Evolutionary conservation across 2,797 vertebrate genomes (phyloP), one percentile per base, ranked within the genome.

Genomic region (Esox lucius): DNA sequence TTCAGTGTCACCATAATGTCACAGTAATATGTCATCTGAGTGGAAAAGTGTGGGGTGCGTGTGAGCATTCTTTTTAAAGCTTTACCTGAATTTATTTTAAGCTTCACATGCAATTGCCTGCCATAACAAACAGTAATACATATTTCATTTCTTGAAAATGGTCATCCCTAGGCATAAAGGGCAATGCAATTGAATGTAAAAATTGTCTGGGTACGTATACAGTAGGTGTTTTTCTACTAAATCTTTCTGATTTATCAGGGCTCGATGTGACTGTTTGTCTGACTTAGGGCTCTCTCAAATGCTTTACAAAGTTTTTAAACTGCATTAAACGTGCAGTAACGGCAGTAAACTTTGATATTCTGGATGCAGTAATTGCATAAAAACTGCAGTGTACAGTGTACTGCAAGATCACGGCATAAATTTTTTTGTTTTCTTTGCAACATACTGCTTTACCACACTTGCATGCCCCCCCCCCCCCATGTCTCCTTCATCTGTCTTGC

Each of bases 1-100:
- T 61, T 24, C 56, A 61, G 56, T 61, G 56, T 24, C 22, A 61
- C 22, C 56, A 61, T 59, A 59, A 59, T 61, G 56, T 61, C 56
- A 59, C 53, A 59, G 53, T n/a, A n/a, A n/a, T 59, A 59, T 59
- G 53, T 22, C 53, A 59, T n/a, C 19, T 22, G 53, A 59, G 53
- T 19, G 53, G 19, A 53, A 53, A 53, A n/a, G 53, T 7, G 53
- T 59, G 53, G 9, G 53, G 53, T n/a, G 53, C 11, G 53, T 59
- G 1, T 59, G 53, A 22, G 53, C n/a, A 22, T 59, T 59, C 56
- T 61, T 61, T 24, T 11, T 61, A 13, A 61, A 26, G 2, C 56
- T 61, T 61, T 61, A 61, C 56, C 35, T 39, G 4, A 39, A 39
- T 39, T 39, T 5, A 5, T 39, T 39, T 39, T 39, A 39, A 39